These are phyloP conservation scores for Rousettus madagascariensis DNA, from an alignment of 2,797 vertebrate genomes.

Conservation along the genomic window DNA sequence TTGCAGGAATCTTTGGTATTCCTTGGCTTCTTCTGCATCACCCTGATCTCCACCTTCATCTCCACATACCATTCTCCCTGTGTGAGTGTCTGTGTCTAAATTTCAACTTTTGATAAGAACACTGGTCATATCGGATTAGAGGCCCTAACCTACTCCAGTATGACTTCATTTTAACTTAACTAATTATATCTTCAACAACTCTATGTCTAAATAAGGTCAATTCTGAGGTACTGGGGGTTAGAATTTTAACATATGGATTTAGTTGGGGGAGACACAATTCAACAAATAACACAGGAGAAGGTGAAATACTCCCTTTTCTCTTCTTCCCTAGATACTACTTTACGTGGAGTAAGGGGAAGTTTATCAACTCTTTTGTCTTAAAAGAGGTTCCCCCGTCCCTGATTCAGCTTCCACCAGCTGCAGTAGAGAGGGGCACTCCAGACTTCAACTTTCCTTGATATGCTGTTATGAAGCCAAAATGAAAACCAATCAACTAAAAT, in stretches of 20 bases:
- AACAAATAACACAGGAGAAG: not conserved
- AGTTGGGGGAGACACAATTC: not conserved
- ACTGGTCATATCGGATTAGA: not conserved
- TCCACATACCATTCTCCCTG: not conserved
- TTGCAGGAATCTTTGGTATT: not conserved
- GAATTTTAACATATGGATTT: not conserved
- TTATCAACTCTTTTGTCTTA: not conserved
- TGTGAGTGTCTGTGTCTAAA: not conserved
- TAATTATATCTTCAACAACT: not conserved
- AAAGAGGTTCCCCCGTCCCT: not conserved
- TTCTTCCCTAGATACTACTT: not conserved
- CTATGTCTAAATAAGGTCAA: not conserved
- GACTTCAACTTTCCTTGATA: not conserved
- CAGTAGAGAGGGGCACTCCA: not conserved
- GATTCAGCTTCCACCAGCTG: not conserved
- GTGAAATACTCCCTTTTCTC: not conserved
- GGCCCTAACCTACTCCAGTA: not conserved
- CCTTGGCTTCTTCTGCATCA: not conserved
- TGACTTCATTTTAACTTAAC: not conserved
- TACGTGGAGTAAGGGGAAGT: not conserved
- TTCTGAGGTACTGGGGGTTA: not conserved
- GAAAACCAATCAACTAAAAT: slow-evolving; percentile 16
- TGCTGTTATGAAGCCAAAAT: not conserved
- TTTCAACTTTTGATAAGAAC: not conserved
- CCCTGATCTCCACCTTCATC: not conserved